A percentile compares a stretch with the other conserved stretches of the same genome.
Evolutionary conservation across 2,888 invertebrate genomes (phyloP).

Genomic region (Petrophora chlorosata): DNA sequence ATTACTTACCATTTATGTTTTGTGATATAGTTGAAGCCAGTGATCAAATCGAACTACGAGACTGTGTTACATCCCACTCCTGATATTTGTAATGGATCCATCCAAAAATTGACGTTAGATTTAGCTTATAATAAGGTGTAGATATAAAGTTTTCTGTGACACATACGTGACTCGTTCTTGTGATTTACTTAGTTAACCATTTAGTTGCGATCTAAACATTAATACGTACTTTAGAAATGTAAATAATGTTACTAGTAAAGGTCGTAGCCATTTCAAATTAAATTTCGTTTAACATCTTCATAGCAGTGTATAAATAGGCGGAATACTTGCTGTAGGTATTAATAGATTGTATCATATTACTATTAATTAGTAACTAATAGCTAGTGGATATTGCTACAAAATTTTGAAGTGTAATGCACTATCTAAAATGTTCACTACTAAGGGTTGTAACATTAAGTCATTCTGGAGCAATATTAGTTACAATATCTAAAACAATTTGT

Average conservation of each 20-base stretch:
- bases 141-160: slow-evolving; percentile 52
- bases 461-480: no score
- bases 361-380: no score
- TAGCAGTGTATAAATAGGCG: no score
- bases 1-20: slow-evolving; percentile 38
- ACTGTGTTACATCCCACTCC: slow-evolving; percentile 62
- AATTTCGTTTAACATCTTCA: no score
- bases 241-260: neutral
- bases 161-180: slow-evolving; percentile 51
- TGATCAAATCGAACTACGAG: slow-evolving; percentile 67
- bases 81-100: slow-evolving; percentile 68
- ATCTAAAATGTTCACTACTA: no score
- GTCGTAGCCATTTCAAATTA: no score
- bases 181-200: slow-evolving; percentile 50
- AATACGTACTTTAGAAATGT: neutral
- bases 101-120: slow-evolving; percentile 69
- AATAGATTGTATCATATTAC: no score
- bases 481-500: no score
- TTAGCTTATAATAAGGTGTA: slow-evolving; percentile 55
- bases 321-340: no score
- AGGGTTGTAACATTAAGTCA: no score
- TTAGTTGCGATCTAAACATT: slow-evolving; percentile 31
- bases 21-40: slow-evolving; percentile 62
- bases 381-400: no score
- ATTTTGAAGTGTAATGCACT: no score